Conservation (phyloP, 1,140 invertebrate genomes). For the Plectus sambesii region DNA sequence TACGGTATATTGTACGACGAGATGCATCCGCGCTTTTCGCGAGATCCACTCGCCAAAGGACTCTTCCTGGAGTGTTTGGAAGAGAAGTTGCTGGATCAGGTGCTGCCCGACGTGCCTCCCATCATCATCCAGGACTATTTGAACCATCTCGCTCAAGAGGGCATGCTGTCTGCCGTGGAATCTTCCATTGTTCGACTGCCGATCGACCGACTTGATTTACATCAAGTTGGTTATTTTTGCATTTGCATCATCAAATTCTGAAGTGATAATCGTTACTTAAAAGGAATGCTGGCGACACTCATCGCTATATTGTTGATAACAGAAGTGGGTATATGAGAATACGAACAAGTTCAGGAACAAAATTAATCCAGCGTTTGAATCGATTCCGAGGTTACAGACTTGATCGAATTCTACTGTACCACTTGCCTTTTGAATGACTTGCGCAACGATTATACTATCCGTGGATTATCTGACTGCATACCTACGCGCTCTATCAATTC, state of each 20-base stretch:
- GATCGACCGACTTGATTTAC: slow-evolving; percentile 71
- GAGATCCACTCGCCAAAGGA: slow-evolving; percentile 47
- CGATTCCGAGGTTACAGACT: too few relatives aligned
- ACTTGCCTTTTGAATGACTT: too few relatives aligned
- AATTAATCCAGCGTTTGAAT: too few relatives aligned
- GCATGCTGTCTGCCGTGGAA: slow-evolving; percentile 58
- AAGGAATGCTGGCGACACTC: not conserved
- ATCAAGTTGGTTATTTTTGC: slow-evolving; percentile 55
- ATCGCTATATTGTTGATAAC: too few relatives aligned
- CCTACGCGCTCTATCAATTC: slow-evolving; percentile 2
- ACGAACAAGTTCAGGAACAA: too few relatives aligned
- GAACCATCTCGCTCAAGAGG: slow-evolving; percentile 47
- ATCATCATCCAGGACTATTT: slow-evolving; percentile 54
- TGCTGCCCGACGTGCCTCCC: slow-evolving; percentile 52
- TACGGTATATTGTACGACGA: slow-evolving; percentile 27
- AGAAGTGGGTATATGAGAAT: too few relatives aligned
- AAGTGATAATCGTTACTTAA: not conserved
- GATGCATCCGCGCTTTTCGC: slow-evolving; percentile 37
- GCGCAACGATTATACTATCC: too few relatives aligned
- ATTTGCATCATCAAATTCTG: slow-evolving; percentile 1
- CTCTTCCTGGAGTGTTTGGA: slow-evolving; percentile 54
- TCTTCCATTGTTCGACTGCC: slow-evolving; percentile 67
- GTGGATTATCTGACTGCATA: slow-evolving; percentile 3
- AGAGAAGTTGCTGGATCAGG: slow-evolving; percentile 52
- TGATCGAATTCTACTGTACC: too few relatives aligned